Conservation (phyloP, 2,888 invertebrate genomes). For the Rotaria macrura region DNA sequence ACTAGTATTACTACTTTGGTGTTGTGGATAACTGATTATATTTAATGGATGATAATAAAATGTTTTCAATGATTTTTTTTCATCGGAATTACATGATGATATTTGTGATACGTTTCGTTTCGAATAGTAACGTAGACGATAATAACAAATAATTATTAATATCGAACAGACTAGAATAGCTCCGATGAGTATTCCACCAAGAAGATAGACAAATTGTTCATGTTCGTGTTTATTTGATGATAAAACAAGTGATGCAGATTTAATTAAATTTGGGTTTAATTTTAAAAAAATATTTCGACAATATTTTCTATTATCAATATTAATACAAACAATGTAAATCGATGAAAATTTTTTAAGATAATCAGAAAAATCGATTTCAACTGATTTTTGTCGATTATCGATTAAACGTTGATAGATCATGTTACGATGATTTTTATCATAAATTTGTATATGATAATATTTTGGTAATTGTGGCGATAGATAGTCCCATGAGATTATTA, state of each 20-base stretch:
- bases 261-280: neutral
- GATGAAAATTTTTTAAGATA: neutral
- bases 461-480: neutral
- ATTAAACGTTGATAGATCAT: neutral
- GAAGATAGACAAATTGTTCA: neutral
- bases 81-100: neutral
- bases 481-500: neutral
- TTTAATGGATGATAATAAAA: conserved; percentile 18
- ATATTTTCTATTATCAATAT: neutral
- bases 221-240: neutral
- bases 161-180: neutral
- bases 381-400: neutral
- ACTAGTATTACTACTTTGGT: neutral
- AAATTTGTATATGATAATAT: conserved; percentile 6
- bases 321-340: neutral
- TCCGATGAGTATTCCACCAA: neutral
- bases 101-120: neutral
- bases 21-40: neutral
- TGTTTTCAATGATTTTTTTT: neutral
- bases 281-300: neutral
- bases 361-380: neutral
- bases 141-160: neutral
- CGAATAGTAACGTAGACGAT: neutral
- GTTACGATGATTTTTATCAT: neutral
- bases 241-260: neutral